Base-by-base conservation (phyloP, 2,888 invertebrate species). In the Cryptophagus acutangulus region DNA sequence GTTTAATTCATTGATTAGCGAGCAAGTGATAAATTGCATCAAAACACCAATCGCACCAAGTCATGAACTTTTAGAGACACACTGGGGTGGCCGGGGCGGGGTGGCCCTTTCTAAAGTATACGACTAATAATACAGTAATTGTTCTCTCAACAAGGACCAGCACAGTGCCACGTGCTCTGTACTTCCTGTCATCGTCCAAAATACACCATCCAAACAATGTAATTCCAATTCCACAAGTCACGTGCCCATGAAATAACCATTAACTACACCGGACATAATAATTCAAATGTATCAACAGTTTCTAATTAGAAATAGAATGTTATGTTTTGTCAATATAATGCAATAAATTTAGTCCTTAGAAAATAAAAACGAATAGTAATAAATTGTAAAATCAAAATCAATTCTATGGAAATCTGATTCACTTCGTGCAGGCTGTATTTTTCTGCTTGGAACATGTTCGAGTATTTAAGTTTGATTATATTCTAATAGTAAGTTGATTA, bases 241-340 rank as follows among this genome's bases (percentile, higher is more conserved):
- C 54, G 54, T 55, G 54, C 35, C 45, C 34, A 34, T 36, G 45
- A 41, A 40, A 41, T 40, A 34, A 17, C 18, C 45, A 49, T 45
- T 49, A 46, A 49, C 36, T 41, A 29, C 45, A 51, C 55, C 54
- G 60, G 57, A 59, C 53, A 52, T 45, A 44, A 59, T 59, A 58
- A 54, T 52, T 58, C 55, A 54, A 56, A 54, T 52, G 52, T 37
- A 51, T 55, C 53, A 55, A 55, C 53, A 56, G 47, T 53, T 44
- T 31, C 50, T 60, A 59, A 60, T 60, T 60, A 52, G 43, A 50
- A 52, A 57, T 55, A 53, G 56, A 58, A 55, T 54, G 60, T 59
- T 58, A 55, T 51, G 54, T 59, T 58, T 52, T 43, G 43, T 34
- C 35, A 36, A 47, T 47, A 38, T 33, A 24, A n/a, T n/a, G n/a